phyloP scores from a whole-genome alignment of 2,888 invertebrate genomes.

The Ennomos erosarius region DNA sequence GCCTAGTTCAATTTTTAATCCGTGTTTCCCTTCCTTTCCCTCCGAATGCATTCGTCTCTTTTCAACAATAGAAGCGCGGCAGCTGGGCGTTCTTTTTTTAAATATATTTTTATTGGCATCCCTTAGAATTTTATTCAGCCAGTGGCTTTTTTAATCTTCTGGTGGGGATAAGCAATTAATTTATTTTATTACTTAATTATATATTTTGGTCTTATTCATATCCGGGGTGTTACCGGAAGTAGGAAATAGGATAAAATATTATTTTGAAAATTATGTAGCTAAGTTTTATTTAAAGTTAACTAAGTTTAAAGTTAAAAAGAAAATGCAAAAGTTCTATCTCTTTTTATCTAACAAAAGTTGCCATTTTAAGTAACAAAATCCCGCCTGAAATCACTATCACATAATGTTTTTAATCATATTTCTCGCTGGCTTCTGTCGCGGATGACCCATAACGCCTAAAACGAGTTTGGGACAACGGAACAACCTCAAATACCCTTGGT shows the following conservation, averaged over 20 bases:
- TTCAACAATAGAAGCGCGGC: conserved; percentile 62
- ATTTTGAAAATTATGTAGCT: too few relatives aligned
- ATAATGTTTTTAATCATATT: background rate
- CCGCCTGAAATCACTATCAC: too few relatives aligned
- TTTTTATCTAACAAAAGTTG: too few relatives aligned
- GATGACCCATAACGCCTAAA: conserved; percentile 3
- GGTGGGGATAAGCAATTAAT: conserved; percentile 62
- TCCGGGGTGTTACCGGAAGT: conserved; percentile 14
- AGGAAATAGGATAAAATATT: background rate
- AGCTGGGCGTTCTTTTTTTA: conserved; percentile 78
- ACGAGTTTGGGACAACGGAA: background rate
- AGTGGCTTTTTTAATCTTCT: conserved; percentile 77
- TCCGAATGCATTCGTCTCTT: conserved; percentile 50
- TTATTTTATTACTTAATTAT: conserved; percentile 43
- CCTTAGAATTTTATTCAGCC: conserved; percentile 73
- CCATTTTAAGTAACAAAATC: too few relatives aligned
- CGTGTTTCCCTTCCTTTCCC: conserved; percentile 60
- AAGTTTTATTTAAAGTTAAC: too few relatives aligned
- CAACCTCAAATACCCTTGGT: conserved; percentile 11
- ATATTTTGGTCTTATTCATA: conserved; percentile 7
- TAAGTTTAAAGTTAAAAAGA: too few relatives aligned
- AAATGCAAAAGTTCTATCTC: too few relatives aligned
- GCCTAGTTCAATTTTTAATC: conserved; percentile 70
- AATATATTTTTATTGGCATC: conserved; percentile 71
- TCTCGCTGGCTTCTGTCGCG: background rate